These are phyloP conservation scores for Ceuthmochares aereus DNA, from an alignment of 2,113 vertebrate genomes.

Conservation along the genomic window DNA sequence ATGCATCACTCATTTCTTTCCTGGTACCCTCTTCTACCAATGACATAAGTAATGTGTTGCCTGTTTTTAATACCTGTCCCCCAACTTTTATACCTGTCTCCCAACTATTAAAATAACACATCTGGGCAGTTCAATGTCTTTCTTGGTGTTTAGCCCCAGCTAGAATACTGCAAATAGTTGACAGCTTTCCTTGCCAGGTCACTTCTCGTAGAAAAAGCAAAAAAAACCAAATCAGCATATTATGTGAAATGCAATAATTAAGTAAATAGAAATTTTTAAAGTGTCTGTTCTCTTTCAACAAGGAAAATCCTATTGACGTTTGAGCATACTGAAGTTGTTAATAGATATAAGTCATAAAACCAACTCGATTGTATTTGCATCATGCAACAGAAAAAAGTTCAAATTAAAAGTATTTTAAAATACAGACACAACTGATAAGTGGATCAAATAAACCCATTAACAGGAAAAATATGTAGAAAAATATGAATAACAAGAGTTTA, in stretches of 20 bases:
- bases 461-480: background rate
- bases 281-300: background rate
- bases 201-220: background rate
- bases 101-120: background rate
- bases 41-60: background rate
- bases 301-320: background rate
- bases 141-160: background rate
- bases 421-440: background rate
- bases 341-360: background rate
- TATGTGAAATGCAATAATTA: background rate
- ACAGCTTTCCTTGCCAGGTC: background rate
- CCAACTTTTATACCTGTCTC: background rate
- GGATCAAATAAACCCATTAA: background rate
- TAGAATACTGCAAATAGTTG: background rate
- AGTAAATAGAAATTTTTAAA: background rate
- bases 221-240: background rate
- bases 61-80: background rate
- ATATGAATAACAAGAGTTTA: background rate
- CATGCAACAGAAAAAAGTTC: background rate
- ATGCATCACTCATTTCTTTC: background rate
- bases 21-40: background rate
- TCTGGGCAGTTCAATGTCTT: background rate
- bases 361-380: background rate
- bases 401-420: background rate
- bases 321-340: background rate